Percentiles rank a stretch among this genome's conserved stretches.
phyloP scores from a whole-genome alignment of 2,888 invertebrate species.

The Harpalus rubripes region DNA sequence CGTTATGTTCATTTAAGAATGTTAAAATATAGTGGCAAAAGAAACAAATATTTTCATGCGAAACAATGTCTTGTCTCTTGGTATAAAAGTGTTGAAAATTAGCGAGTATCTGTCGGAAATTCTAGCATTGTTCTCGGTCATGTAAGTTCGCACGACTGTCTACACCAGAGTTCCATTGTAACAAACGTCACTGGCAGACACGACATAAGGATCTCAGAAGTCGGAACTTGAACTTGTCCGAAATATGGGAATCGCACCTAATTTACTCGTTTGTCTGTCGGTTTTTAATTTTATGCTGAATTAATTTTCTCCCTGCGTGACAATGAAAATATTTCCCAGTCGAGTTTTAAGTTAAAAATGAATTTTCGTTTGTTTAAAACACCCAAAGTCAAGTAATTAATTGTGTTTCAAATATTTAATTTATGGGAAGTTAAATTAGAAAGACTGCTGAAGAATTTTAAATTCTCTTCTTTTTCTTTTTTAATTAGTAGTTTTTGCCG shows the following conservation, averaged over 20 bases:
- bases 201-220: background rate
- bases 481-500: conserved; percentile 12
- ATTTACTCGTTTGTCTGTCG: conserved; percentile 31
- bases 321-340: conserved; percentile 22
- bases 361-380: conserved; percentile 40
- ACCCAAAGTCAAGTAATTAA: conserved; percentile 21
- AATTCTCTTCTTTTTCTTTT: conserved; percentile 4
- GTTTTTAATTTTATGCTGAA: conserved; percentile 36
- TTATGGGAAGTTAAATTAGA: conserved; percentile 31
- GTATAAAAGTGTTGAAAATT: conserved; percentile 20
- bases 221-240: conserved; percentile 28
- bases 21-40: background rate
- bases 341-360: conserved; percentile 24
- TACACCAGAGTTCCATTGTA: conserved; percentile 14
- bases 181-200: conserved; percentile 42
- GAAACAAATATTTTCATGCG: background rate
- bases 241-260: conserved; percentile 37
- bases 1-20: too few species aligned
- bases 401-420: conserved; percentile 40
- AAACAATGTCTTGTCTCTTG: background rate
- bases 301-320: conserved; percentile 11
- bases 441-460: conserved; percentile 21
- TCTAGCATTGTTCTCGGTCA: conserved; percentile 46
- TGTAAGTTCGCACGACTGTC: conserved; percentile 33
- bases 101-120: conserved; percentile 26